Percentiles rank a stretch among this genome's conserved stretches.
phyloP scores from a whole-genome alignment of 2,888 invertebrate genomes.

The Ceramica pisi region DNA sequence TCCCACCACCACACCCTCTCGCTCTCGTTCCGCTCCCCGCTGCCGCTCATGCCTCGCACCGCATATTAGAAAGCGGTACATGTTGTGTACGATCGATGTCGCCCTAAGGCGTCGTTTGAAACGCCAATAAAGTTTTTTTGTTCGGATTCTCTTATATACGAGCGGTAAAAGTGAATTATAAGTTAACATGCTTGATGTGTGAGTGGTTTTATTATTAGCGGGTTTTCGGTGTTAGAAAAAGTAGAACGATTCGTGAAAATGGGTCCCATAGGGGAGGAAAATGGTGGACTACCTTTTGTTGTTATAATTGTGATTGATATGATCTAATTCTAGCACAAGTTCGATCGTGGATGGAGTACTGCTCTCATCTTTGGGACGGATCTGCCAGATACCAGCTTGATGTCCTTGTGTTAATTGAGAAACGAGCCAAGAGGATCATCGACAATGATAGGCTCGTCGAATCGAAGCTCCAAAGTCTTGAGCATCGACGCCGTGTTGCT shows the following conservation, averaged over 20 bases:
- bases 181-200: slow-evolving; percentile 66
- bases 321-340: too few relatives aligned
- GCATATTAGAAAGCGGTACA: slow-evolving; percentile 67
- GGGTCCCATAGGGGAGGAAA: neutral
- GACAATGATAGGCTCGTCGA: too few relatives aligned
- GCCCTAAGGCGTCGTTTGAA: slow-evolving; percentile 88
- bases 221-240: slow-evolving; percentile 18
- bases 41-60: slow-evolving; percentile 18
- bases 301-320: too few relatives aligned
- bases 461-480: too few relatives aligned
- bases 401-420: too few relatives aligned
- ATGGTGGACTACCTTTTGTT: neutral
- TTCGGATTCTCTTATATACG: slow-evolving; percentile 81
- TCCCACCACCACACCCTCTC: too few relatives aligned
- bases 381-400: too few relatives aligned
- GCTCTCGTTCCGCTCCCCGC: slow-evolving; percentile 20
- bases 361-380: too few relatives aligned
- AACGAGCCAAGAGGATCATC: too few relatives aligned
- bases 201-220: slow-evolving; percentile 37
- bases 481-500: too few relatives aligned
- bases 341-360: too few relatives aligned
- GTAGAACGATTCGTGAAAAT: slow-evolving; percentile 11
- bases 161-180: slow-evolving; percentile 80
- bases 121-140: slow-evolving; percentile 87
- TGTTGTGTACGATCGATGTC: slow-evolving; percentile 85